Evolutionary conservation across 2,797 vertebrate species (phyloP).

Genomic region (Hyperoplus immaculatus): DNA sequence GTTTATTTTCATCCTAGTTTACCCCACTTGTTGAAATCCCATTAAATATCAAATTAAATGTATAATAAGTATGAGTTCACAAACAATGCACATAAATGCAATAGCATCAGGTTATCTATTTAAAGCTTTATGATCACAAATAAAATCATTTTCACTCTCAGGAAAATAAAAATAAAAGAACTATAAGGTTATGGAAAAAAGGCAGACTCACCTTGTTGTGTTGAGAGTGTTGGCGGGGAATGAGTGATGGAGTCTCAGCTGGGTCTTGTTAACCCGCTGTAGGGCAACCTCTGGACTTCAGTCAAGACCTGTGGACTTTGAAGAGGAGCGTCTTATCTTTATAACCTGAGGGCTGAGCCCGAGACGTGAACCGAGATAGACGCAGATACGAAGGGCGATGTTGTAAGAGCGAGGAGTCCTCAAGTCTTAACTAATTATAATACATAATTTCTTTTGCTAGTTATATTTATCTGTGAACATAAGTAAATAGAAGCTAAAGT

Average conservation of each 20-base stretch:
- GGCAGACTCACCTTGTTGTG: slow-evolving; percentile 40
- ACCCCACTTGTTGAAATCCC: too few species aligned
- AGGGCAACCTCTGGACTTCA: slow-evolving; percentile 62
- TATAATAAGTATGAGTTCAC: background rate
- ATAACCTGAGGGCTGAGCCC: slow-evolving; percentile 7
- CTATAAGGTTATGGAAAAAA: background rate
- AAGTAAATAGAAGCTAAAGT: background rate
- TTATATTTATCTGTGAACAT: background rate
- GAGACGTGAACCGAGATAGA: slow-evolving; percentile 28
- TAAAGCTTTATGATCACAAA: background rate
- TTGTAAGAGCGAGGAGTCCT: slow-evolving; percentile 30
- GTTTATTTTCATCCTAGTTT: background rate
- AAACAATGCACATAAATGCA: background rate
- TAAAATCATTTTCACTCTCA: background rate
- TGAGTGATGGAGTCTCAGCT: background rate
- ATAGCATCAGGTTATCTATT: background rate
- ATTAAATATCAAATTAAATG: background rate
- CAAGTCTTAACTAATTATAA: too few species aligned
- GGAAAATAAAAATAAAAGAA: background rate
- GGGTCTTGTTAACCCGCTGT: slow-evolving; percentile 52
- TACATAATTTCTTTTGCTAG: too few species aligned
- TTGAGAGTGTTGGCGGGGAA: slow-evolving; percentile 8
- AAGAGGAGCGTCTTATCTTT: slow-evolving; percentile 65
- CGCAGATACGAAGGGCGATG: slow-evolving; percentile 40
- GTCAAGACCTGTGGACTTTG: slow-evolving; percentile 35